Evolutionary conservation across 2,113 vertebrate genomes (phyloP), one percentile per base, ranked within the genome.

Genomic region (Charadrius vociferus): DNA sequence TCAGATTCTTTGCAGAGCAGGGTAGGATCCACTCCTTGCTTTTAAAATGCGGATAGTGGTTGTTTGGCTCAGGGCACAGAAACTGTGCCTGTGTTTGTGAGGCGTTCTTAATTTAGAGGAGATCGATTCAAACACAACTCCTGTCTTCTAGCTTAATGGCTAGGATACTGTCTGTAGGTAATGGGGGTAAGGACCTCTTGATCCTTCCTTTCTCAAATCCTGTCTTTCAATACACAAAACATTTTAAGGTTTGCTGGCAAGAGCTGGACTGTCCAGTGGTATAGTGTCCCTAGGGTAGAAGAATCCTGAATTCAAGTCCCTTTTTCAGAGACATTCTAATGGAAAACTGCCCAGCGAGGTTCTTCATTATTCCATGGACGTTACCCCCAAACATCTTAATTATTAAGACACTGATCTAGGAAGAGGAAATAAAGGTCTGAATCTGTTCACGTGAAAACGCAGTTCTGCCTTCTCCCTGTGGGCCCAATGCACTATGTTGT

Each of bases 401-500:
- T 39, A 63, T 5, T 43, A 50, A 67, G 36, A 23, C 4, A 6
- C 30, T 72, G 36, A 34, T 47, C 14, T 59, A 56, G 56, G 22
- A 95, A 82, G 23, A 10, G 6, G 37, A 61, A 43, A 14, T 47
- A 80, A 65, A 37, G 12, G 12, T 95, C 45, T 86, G 30, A 88
- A 45, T 53, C 49, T 12, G 9, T 53, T 65, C 6, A 47, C 26
- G 15, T 26, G 37, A 55, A 62, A 92, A 70, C 24, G 27, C 24
- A 36, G 27, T 49, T 93, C 53, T 91, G 36, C 30, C 18, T 56
- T 81, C 39, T 92, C 39, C 17, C 10, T 12, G 6, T 52, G 24
- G 43, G 53, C 29, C 41, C 0, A 7, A 4, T 4, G 34, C 1
- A 4, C 39, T 75, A 13, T 9, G 3, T 7, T 68, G 34, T 34